Percentiles rank a stretch among this genome's conserved stretches.
Evolutionary conservation across 2,797 vertebrate genomes (phyloP).

Genomic region (Ctenosaura bakeri): DNA sequence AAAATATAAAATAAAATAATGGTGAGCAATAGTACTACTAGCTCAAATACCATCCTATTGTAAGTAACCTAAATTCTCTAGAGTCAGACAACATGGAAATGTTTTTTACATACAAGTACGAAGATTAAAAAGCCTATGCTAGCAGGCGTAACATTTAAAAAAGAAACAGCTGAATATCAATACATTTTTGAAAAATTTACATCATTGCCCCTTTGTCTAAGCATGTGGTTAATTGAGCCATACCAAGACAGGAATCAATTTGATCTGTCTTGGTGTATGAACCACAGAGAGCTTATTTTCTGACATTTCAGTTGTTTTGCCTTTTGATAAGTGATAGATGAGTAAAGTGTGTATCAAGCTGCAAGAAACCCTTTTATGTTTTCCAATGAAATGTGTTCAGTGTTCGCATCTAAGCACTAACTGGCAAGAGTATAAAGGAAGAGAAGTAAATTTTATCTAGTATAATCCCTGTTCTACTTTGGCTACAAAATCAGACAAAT

Average conservation of each 20-base stretch:
- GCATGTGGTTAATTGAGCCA: conserved; percentile 50
- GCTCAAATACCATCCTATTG: background rate
- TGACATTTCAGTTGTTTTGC: conserved; percentile 50
- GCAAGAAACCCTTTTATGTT: conserved; percentile 42
- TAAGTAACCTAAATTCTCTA: conserved; percentile 6
- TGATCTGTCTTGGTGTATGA: conserved; percentile 42
- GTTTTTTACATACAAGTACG: conserved; percentile 1
- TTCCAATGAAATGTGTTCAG: conserved; percentile 11
- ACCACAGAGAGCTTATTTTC: background rate
- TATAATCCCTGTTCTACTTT: background rate
- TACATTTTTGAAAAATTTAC: conserved; percentile 20
- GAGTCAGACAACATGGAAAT: background rate
- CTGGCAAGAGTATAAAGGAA: conserved; percentile 18
- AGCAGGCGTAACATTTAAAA: conserved; percentile 32
- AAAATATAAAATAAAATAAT: background rate
- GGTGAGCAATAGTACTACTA: background rate
- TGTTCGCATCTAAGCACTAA: conserved; percentile 17
- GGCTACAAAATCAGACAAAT: background rate
- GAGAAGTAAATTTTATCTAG: background rate
- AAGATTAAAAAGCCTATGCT: background rate
- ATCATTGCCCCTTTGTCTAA: conserved; percentile 31
- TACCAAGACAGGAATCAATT: conserved; percentile 55
- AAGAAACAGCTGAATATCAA: conserved; percentile 6
- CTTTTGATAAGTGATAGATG: conserved; percentile 38
- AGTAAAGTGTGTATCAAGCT: background rate